These are phyloP conservation scores for Drosophila lutescens DNA, from an alignment of 2,888 invertebrate species.

Conservation along the genomic window DNA sequence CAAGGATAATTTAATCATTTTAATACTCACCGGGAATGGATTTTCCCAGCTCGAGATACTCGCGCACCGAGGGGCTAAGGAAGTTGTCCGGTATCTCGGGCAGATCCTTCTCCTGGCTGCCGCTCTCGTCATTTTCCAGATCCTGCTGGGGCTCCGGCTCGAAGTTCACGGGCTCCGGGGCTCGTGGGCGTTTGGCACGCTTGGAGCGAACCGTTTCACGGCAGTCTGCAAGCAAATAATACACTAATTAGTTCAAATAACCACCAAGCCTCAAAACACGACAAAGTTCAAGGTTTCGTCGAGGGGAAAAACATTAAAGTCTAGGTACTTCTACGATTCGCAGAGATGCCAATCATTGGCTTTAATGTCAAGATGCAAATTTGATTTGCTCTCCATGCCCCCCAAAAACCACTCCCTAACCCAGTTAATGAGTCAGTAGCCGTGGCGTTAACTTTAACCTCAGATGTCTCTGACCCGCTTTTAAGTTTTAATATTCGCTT, in stretches of 20 bases:
- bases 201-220: constrained; percentile 84
- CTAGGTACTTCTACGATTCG: constrained; percentile 1
- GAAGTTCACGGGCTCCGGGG: constrained; percentile 85
- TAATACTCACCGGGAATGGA: constrained; percentile 91
- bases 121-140: constrained; percentile 82
- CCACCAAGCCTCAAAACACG: constrained; percentile 33
- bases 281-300: constrained; percentile 50
- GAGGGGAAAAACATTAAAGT: constrained; percentile 11
- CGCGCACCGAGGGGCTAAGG: constrained; percentile 92
- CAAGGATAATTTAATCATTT: neutral
- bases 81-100: constrained; percentile 89
- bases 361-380: constrained; percentile 77
- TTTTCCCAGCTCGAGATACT: constrained; percentile 94
- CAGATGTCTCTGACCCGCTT: constrained; percentile 48
- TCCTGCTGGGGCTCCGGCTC: constrained; percentile 85
- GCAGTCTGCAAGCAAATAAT: constrained; percentile 85
- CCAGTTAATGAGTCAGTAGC: constrained; percentile 33
- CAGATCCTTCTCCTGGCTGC: constrained; percentile 83
- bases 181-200: constrained; percentile 87
- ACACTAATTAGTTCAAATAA: constrained; percentile 6
- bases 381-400: constrained; percentile 8
- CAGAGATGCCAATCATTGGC: constrained; percentile 33
- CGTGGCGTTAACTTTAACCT: constrained; percentile 42
- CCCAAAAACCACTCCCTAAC: constrained; percentile 37
- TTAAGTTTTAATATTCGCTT: constrained; percentile 17